Conservation (phyloP, 2,797 vertebrate genomes). For the Cephalopachus bancanus region DNA sequence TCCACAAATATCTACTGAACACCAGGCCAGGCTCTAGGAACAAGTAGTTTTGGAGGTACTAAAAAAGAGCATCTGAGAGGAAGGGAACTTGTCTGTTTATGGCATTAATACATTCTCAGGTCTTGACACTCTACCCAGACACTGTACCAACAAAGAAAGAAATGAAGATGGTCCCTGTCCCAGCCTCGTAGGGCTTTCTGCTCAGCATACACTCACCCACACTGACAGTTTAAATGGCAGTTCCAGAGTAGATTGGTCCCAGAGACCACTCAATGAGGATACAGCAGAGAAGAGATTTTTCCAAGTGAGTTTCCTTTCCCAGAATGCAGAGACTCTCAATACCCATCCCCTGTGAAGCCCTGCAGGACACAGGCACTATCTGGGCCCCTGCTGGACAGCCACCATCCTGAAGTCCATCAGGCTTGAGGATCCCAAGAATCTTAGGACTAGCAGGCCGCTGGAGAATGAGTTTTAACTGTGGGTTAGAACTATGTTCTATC, state of each 20-base stretch:
- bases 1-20: neutral
- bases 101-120: neutral
- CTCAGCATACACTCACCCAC: neutral
- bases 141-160: neutral
- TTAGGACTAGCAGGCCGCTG: neutral
- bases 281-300: neutral
- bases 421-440: rapidly evolving
- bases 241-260: neutral
- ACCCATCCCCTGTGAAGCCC: neutral
- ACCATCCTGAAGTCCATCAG: neutral
- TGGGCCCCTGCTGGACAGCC: neutral
- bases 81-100: neutral
- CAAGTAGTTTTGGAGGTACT: neutral
- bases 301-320: no score
- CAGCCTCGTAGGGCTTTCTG: neutral
- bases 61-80: neutral
- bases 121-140: neutral
- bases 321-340: neutral
- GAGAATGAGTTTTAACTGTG: neutral
- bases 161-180: rapidly evolving
- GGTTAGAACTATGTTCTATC: neutral
- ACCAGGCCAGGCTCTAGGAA: neutral
- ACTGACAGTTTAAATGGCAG: neutral
- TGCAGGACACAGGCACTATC: neutral
- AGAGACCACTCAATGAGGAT: neutral